Conservation (phyloP, 2,888 invertebrate species). For the Leptinotarsa tumamoca region DNA sequence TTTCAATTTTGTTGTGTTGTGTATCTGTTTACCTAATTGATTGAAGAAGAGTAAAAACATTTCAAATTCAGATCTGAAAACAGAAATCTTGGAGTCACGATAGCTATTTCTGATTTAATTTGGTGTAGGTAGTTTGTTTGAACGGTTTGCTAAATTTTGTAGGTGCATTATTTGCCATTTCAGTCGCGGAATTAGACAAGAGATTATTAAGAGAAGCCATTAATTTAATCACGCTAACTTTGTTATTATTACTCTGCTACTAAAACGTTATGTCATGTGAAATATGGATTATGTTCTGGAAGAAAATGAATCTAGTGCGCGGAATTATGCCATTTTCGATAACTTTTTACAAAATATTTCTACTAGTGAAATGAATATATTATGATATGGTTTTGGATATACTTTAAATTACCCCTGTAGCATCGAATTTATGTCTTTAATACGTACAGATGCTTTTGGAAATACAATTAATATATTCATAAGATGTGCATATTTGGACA, state of each 20-base stretch:
- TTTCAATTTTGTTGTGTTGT: too few species aligned
- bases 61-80: neutral
- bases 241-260: slow-evolving; percentile 22
- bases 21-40: too few species aligned
- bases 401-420: too few species aligned
- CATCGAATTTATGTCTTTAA: too few species aligned
- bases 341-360: too few species aligned
- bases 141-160: neutral
- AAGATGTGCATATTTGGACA: too few species aligned
- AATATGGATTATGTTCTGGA: neutral
- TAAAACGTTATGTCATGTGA: neutral
- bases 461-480: too few species aligned
- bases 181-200: slow-evolving; percentile 34
- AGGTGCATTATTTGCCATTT: slow-evolving; percentile 39
- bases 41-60: neutral
- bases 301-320: neutral
- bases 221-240: slow-evolving; percentile 39
- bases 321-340: too few species aligned
- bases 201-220: slow-evolving; percentile 34
- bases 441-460: too few species aligned
- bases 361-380: too few species aligned
- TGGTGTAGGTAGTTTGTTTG: neutral
- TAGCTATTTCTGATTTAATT: neutral
- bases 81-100: neutral
- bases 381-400: too few species aligned